phyloP scores from a whole-genome alignment of 2,888 invertebrate genomes.

The Rhynchonema sp. region DNA sequence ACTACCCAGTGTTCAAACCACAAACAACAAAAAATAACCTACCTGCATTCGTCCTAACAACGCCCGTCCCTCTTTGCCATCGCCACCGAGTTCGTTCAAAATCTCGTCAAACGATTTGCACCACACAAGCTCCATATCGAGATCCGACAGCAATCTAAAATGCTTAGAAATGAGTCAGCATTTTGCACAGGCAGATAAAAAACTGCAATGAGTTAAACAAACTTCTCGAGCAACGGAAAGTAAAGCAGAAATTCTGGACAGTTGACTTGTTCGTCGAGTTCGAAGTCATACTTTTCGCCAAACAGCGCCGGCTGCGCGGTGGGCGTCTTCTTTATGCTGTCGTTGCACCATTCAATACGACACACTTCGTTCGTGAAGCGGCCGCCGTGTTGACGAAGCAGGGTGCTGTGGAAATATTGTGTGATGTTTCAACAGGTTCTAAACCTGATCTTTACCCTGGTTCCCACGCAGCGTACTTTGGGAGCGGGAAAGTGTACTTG shows the following conservation, averaged over 20 bases:
- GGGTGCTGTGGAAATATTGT: not conserved
- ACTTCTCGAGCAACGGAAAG: conserved; percentile 43
- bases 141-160: conserved; percentile 20
- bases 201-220: not conserved
- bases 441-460: too few species aligned
- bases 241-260: conserved; percentile 96
- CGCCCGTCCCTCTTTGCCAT: conserved; percentile 4
- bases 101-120: conserved; percentile 18
- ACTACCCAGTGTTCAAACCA: too few species aligned
- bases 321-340: conserved; percentile 9
- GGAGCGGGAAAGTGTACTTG: too few species aligned
- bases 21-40: not conserved
- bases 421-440: too few species aligned
- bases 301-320: conserved; percentile 49
- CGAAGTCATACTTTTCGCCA: conserved; percentile 86
- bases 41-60: conserved; percentile 14
- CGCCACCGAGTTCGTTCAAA: conserved; percentile 9
- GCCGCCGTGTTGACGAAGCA: conserved; percentile 7
- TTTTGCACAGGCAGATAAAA: not conserved
- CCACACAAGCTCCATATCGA: conserved; percentile 22
- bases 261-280: conserved; percentile 70
- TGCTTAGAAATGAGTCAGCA: not conserved
- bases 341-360: conserved; percentile 31
- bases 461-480: too few species aligned
- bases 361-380: conserved; percentile 34